These are phyloP conservation scores for Cosmia trapezina DNA, from an alignment of 2,888 invertebrate species.

Conservation along the genomic window DNA sequence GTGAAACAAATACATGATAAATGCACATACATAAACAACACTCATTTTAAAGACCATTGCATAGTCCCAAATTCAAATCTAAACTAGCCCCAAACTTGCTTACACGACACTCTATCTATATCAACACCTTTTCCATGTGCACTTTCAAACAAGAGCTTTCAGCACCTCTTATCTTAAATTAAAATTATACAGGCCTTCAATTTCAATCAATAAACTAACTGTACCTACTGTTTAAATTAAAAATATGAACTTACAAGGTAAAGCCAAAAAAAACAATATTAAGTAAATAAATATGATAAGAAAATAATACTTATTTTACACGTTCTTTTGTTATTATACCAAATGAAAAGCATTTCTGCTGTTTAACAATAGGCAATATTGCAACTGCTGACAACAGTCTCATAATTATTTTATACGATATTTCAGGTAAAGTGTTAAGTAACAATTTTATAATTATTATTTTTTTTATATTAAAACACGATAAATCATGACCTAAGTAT, in stretches of 20 bases:
- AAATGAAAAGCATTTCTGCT: slow-evolving; percentile 46
- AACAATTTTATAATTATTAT: slow-evolving; percentile 46
- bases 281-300: slow-evolving; percentile 44
- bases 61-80: slow-evolving; percentile 55
- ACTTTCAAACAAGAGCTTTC: slow-evolving; percentile 39
- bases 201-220: slow-evolving; percentile 32
- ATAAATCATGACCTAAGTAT: slow-evolving; percentile 57
- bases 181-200: slow-evolving; percentile 50
- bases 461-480: slow-evolving; percentile 52
- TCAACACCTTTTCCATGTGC: slow-evolving; percentile 27
- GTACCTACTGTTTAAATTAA: slow-evolving; percentile 22
- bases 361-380: slow-evolving; percentile 41
- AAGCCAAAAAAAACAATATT: slow-evolving; percentile 38
- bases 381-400: slow-evolving; percentile 43
- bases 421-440: slow-evolving; percentile 53
- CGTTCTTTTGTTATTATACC: slow-evolving; percentile 17
- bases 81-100: slow-evolving; percentile 45
- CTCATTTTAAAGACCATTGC: slow-evolving; percentile 56
- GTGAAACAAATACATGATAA: slow-evolving; percentile 51
- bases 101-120: slow-evolving; percentile 13
- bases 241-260: slow-evolving; percentile 46
- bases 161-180: slow-evolving; percentile 46
- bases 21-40: slow-evolving; percentile 54
- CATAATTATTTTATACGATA: slow-evolving; percentile 49
- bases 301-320: slow-evolving; percentile 57